Conservation (phyloP, 2,888 invertebrate genomes). For the Lysandra coridon region DNA sequence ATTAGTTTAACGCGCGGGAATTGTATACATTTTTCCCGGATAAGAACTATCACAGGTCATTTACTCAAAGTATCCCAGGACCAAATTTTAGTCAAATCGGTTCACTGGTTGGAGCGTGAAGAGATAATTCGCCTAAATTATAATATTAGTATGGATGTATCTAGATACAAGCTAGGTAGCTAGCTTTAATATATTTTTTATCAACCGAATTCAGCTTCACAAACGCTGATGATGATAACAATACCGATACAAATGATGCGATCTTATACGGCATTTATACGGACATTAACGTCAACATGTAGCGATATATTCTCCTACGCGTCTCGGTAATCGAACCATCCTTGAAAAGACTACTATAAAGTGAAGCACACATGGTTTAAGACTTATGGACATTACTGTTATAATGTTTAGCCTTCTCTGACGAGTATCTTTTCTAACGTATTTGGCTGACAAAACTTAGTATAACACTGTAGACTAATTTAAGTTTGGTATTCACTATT, state of each 20-base stretch:
- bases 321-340: slow-evolving; percentile 4
- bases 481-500: no score
- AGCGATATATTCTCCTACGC: slow-evolving; percentile 17
- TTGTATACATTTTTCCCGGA: no score
- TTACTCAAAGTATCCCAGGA: no score
- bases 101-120: no score
- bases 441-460: no score
- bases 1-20: no score
- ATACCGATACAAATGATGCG: neutral
- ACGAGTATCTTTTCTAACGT: neutral
- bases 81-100: no score
- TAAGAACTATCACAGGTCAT: no score
- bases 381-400: neutral
- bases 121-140: no score
- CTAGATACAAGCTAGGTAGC: no score
- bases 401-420: neutral
- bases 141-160: no score
- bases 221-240: neutral
- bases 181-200: neutral
- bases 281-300: neutral
- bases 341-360: neutral
- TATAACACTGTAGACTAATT: no score
- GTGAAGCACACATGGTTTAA: neutral
- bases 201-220: neutral
- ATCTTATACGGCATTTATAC: slow-evolving; percentile 16